These are phyloP conservation scores for Drosophila niveifrons DNA, from an alignment of 2,888 invertebrate genomes.

Conservation along the genomic window DNA sequence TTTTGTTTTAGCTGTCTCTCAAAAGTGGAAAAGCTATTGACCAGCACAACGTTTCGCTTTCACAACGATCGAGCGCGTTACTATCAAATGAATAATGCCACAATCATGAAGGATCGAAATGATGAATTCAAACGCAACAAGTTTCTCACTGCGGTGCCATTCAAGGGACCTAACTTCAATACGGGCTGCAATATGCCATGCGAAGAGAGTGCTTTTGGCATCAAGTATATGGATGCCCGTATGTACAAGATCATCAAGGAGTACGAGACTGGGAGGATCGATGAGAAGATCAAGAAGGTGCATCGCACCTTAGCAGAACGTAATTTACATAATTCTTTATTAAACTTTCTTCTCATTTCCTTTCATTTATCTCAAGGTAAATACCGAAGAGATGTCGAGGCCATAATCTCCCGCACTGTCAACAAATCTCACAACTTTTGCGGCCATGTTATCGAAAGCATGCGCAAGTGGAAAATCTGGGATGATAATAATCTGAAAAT, in stretches of 20 bases:
- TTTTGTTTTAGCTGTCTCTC: slow-evolving; percentile 68
- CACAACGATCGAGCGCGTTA: slow-evolving; percentile 64
- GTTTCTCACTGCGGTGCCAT: slow-evolving; percentile 60
- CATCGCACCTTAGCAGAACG: slow-evolving; percentile 13
- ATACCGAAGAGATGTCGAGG: neutral
- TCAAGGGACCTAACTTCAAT: slow-evolving; percentile 60
- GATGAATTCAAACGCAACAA: slow-evolving; percentile 33
- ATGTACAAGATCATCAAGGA: slow-evolving; percentile 62
- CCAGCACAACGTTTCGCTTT: slow-evolving; percentile 69
- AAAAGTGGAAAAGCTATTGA: slow-evolving; percentile 76
- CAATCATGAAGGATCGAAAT: slow-evolving; percentile 5
- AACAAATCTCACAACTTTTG: slow-evolving; percentile 50
- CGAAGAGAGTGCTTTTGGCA: neutral
- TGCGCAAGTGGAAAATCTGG: slow-evolving; percentile 79
- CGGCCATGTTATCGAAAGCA: slow-evolving; percentile 71
- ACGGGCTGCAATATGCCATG: slow-evolving; percentile 40
- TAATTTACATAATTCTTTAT: slow-evolving; percentile 3
- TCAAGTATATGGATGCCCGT: slow-evolving; percentile 53
- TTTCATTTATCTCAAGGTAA: slow-evolving; percentile 31
- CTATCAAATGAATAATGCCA: neutral
- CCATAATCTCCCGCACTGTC: neutral
- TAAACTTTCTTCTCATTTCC: neutral
- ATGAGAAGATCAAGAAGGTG: neutral
- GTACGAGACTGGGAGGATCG: slow-evolving; percentile 49
- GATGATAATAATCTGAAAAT: slow-evolving; percentile 43